Percentiles rank a stretch among this genome's conserved stretches.
Conservation (phyloP, 2,888 invertebrate species). For the Drosophila bunnanda region DNA sequence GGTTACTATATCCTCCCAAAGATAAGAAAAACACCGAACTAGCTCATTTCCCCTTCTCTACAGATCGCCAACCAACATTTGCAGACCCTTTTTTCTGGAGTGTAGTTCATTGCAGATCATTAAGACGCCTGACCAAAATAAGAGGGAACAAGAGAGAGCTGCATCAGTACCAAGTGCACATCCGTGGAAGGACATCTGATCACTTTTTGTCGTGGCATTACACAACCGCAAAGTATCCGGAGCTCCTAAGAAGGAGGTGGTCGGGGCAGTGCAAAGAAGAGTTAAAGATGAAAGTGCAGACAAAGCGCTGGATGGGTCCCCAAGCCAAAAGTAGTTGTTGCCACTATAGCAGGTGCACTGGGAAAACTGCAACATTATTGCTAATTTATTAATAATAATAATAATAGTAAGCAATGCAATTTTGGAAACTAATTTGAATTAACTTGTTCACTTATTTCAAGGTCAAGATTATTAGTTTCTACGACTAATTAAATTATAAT, state of each 20-base stretch:
- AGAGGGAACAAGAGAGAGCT: slow-evolving; percentile 25
- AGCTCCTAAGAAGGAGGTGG: neutral
- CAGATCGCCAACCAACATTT: neutral
- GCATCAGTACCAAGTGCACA: slow-evolving; percentile 65
- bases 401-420: too few relatives aligned
- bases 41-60: neutral
- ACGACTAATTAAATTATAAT: too few relatives aligned
- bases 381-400: neutral
- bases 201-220: slow-evolving; percentile 76
- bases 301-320: slow-evolving; percentile 59
- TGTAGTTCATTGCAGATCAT: slow-evolving; percentile 45
- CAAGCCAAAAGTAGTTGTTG: slow-evolving; percentile 45
- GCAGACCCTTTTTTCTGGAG: slow-evolving; percentile 1
- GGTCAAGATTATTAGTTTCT: neutral
- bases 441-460: neutral
- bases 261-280: slow-evolving; percentile 45
- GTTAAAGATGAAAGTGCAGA: slow-evolving; percentile 71
- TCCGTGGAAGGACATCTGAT: slow-evolving; percentile 84
- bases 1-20: neutral
- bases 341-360: slow-evolving; percentile 9
- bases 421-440: neutral
- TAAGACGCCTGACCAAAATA: slow-evolving; percentile 68
- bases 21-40: neutral
- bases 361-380: neutral
- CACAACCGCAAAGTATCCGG: slow-evolving; percentile 65